These are phyloP conservation scores for Tamias sibiricus DNA, from an alignment of 2,113 vertebrate species.

Conservation along the genomic window DNA sequence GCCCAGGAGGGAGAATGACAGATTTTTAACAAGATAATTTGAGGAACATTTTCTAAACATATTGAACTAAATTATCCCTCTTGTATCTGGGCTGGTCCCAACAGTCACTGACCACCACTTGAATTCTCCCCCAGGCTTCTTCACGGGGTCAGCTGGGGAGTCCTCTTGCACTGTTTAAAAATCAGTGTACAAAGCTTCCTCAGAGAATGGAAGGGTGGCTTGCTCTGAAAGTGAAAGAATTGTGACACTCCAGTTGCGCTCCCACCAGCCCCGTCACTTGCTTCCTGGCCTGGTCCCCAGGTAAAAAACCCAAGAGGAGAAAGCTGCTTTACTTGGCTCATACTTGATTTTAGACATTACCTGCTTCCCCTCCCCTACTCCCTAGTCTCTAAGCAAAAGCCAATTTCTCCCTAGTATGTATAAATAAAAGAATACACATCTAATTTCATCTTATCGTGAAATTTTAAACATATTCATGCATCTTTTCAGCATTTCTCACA, in stretches of 20 bases:
- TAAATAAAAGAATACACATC: background rate
- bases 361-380: background rate
- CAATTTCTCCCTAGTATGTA: background rate
- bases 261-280: background rate
- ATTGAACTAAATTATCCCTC: constrained; percentile 71
- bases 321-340: background rate
- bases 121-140: constrained; percentile 55
- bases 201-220: background rate
- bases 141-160: constrained; percentile 2
- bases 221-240: background rate
- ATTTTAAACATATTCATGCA: background rate
- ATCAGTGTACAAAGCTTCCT: background rate
- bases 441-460: background rate
- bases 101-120: constrained; percentile 53
- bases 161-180: constrained; percentile 10
- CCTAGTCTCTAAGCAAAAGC: background rate
- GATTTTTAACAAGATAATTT: constrained; percentile 78
- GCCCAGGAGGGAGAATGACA: constrained; percentile 55
- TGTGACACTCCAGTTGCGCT: background rate
- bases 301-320: background rate
- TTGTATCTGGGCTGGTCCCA: constrained; percentile 42
- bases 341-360: background rate
- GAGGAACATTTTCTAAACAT: constrained; percentile 69
- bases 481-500: background rate
- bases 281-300: background rate